These are phyloP conservation scores for Electrona antarctica DNA, from an alignment of 2,113 vertebrate genomes.

Conservation along the genomic window DNA sequence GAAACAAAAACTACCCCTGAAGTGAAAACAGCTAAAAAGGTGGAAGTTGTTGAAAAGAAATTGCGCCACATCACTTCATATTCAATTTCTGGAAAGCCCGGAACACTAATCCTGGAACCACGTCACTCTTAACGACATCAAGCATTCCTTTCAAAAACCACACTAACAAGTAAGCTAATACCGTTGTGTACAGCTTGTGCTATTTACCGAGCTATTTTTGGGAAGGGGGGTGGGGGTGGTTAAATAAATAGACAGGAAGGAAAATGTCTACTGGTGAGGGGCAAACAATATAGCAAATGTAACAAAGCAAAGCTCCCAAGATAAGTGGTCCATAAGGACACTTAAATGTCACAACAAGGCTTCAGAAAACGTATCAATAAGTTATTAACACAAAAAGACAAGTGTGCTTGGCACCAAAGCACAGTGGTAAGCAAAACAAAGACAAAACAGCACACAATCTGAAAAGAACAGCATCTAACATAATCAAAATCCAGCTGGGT, in stretches of 20 bases:
- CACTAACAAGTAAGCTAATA: slow-evolving; percentile 41
- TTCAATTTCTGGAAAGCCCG: slow-evolving; percentile 23
- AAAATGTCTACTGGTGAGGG: slow-evolving; percentile 44
- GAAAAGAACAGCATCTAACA: slow-evolving; percentile 26
- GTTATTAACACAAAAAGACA: slow-evolving; percentile 72
- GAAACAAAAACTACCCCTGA: slow-evolving; percentile 20
- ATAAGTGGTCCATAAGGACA: slow-evolving; percentile 29
- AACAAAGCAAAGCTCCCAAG: slow-evolving; percentile 59
- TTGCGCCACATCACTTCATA: slow-evolving; percentile 12
- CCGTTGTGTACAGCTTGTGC: slow-evolving; percentile 48
- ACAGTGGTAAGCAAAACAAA: slow-evolving; percentile 59
- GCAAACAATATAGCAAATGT: slow-evolving; percentile 36
- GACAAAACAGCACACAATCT: slow-evolving; percentile 53
- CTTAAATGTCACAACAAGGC: slow-evolving; percentile 32
- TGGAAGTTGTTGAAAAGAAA: background rate
- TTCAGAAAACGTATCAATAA: slow-evolving; percentile 73
- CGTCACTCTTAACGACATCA: slow-evolving; percentile 44
- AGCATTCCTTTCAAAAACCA: slow-evolving; percentile 54
- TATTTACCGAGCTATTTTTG: slow-evolving; percentile 57
- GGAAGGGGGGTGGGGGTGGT: slow-evolving; percentile 22
- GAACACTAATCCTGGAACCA: slow-evolving; percentile 34
- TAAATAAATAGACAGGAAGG: slow-evolving; percentile 68
- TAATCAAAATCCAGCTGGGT: slow-evolving; percentile 35
- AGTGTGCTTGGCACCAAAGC: slow-evolving; percentile 68
- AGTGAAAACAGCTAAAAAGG: slow-evolving; percentile 23